Base-by-base conservation (phyloP, 2,888 invertebrate genomes). In the Oxycera nigricornis region DNA sequence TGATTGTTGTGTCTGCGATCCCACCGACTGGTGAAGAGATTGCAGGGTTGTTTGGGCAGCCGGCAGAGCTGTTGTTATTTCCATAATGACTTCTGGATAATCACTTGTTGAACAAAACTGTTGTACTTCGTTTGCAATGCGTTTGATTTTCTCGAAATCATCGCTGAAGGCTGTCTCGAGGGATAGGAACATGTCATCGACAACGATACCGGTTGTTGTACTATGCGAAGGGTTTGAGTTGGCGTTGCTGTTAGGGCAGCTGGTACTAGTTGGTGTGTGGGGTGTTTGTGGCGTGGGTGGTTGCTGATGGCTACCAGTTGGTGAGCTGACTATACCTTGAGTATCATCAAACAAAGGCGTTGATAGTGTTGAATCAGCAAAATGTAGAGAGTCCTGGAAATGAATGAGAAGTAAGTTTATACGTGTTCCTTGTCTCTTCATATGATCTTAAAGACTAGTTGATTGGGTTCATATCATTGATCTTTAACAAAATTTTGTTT, bases 111-210 rank as follows among this genome's bases (percentile, higher is more conserved):
- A 86, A 86, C 93, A 89, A 85, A 89, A 90, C 79, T 93, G 90
- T 83, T 92, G 90, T 30, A 94, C 91, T 82, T 94, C 94, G 79
- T 91, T 91, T 35, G 94, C 93, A 85, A 94, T 93, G 80, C 92
- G 88, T 82, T 94, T 94, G 75, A 94, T 87, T 82, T 94, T 94
- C 82, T 94, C 94, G 81, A 93, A 94, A 81, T 94, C 94, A 78
- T 92, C 94, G 0, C 92, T 91, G 79, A 85, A 86, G 65, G 85
- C 84, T 75, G 83, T 82, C 79, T 85, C 86, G 75, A 86, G 79
- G 73, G 85, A 84, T 80, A 86, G 85, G 83, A 86, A 86, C 84
- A 86, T 86, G 74, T 86, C 85, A 77, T 86, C 86, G 76, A 85
- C 85, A 77, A 84, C 83, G 46, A 85, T 83, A 77, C 81, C 83